A percentile compares a stretch with the other conserved stretches of the same genome.
Conservation (phyloP, 2,113 vertebrate species). For the Phylloscopus trochiloides region DNA sequence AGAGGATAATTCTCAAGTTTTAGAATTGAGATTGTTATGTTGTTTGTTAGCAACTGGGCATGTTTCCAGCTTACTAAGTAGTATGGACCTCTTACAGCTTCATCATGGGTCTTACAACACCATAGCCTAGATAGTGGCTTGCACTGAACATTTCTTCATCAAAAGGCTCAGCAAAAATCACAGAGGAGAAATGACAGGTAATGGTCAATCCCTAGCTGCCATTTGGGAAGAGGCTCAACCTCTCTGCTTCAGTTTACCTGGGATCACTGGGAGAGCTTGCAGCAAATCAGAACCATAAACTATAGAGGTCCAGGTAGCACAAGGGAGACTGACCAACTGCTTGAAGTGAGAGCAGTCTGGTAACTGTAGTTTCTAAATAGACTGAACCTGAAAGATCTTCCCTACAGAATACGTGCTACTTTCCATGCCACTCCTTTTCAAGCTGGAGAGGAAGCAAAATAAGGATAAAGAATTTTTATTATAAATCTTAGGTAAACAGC, state of each 20-base stretch:
- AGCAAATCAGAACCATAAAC: not conserved
- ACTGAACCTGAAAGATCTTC: not conserved
- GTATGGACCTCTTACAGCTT: not conserved
- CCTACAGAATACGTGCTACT: not conserved
- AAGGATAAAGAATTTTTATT: slow-evolving; percentile 6
- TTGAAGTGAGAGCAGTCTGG: not conserved
- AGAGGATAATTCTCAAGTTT: not conserved
- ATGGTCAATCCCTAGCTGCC: not conserved
- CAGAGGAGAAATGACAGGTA: not conserved
- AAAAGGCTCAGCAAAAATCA: not conserved
- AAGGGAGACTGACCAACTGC: not conserved
- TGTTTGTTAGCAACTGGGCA: not conserved
- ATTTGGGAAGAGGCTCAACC: not conserved
- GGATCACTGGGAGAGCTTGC: not conserved
- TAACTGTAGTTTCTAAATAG: not conserved
- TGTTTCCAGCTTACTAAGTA: not conserved
- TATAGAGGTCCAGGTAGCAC: not conserved
- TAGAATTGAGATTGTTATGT: not conserved
- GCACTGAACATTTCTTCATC: not conserved
- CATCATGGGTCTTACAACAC: not conserved
- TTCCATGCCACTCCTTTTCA: not conserved
- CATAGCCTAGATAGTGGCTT: not conserved
- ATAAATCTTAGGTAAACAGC: not conserved
- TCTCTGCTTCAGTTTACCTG: not conserved
- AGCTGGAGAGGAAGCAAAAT: not conserved